phyloP scores from a whole-genome alignment of 1,140 invertebrate genomes.

The Aethina tumida region DNA sequence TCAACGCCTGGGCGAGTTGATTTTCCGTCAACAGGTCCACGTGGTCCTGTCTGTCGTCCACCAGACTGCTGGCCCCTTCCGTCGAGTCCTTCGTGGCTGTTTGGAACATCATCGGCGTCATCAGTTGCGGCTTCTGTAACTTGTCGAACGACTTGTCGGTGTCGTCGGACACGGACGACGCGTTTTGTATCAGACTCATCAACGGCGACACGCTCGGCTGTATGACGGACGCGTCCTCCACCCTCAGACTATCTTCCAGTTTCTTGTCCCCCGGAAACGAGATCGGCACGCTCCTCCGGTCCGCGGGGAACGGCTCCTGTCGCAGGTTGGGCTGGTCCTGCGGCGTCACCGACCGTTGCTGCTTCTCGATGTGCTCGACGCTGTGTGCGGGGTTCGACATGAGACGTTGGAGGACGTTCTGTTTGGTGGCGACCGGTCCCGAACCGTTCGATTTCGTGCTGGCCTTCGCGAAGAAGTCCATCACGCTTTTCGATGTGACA shows the following conservation, averaged over 20 bases:
- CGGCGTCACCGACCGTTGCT: constrained; percentile 64
- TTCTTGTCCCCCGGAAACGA: constrained; percentile 17
- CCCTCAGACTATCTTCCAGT: constrained; percentile 41
- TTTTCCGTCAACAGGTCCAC: constrained; percentile 70
- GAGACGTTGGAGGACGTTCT: constrained; percentile 50
- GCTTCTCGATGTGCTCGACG: constrained; percentile 81
- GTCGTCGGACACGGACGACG: constrained; percentile 19
- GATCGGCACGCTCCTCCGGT: constrained; percentile 37
- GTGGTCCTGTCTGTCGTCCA: constrained; percentile 18
- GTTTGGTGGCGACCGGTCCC: constrained; percentile 40
- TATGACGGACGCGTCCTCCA: constrained; percentile 22
- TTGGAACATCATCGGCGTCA: constrained; percentile 80
- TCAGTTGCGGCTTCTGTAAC: constrained; percentile 57
- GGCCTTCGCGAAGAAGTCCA: constrained; percentile 76
- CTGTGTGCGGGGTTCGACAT: constrained; percentile 73
- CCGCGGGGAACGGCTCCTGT: constrained; percentile 26
- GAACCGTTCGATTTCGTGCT: constrained; percentile 47
- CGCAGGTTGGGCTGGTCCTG: constrained; percentile 40
- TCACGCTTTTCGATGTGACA: constrained; percentile 63
- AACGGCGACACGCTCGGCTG: constrained; percentile 8
- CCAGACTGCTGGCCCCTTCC: constrained; percentile 12
- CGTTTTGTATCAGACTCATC: constrained; percentile 32
- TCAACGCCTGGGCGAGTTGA: constrained; percentile 78
- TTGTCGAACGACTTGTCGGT: constrained; percentile 38
- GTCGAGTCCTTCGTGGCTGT: constrained; percentile 36